Conservation (phyloP, 2,888 invertebrate species). For the Opisthograptis luteolata region DNA sequence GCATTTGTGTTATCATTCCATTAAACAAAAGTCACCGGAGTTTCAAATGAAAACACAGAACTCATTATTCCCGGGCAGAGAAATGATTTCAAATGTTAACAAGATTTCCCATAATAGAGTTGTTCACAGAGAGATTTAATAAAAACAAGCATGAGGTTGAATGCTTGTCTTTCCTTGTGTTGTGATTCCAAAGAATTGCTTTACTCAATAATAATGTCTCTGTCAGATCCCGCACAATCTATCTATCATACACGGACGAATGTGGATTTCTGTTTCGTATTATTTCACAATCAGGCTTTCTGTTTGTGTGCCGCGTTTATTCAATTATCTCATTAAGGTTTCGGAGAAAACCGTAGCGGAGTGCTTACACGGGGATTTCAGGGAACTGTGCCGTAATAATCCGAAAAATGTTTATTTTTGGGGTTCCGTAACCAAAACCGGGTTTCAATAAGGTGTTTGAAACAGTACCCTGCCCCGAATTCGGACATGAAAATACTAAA, state of each 20-base stretch:
- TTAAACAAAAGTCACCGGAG: conserved; percentile 83
- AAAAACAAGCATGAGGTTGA: conserved; percentile 73
- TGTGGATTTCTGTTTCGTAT: conserved; percentile 15
- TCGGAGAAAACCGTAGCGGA: conserved; percentile 10
- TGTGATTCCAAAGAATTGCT: conserved; percentile 63
- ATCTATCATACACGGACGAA: conserved; percentile 7
- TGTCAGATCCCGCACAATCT: conserved; percentile 15
- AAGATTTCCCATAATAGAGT: conserved; percentile 81
- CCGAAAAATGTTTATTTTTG: no score
- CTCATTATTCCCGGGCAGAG: conserved; percentile 80
- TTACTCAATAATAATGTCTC: conserved; percentile 44
- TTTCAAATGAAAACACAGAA: conserved; percentile 83
- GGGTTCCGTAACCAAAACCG: no score
- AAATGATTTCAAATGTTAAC: conserved; percentile 84
- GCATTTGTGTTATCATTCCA: conserved; percentile 83
- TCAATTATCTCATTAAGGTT: conserved; percentile 27
- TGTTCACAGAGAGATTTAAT: conserved; percentile 80
- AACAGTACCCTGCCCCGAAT: no score
- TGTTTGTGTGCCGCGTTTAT: conserved; percentile 23
- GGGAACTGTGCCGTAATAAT: no score
- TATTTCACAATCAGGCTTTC: conserved; percentile 25
- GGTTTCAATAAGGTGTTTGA: no score
- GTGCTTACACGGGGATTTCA: not conserved
- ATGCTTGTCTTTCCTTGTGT: conserved; percentile 48
- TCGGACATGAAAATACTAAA: no score